Percentiles rank a stretch among this genome's conserved stretches.
These are phyloP conservation scores for Hypomecis punctinalis DNA, from an alignment of 2,888 invertebrate species.

Conservation along the genomic window DNA sequence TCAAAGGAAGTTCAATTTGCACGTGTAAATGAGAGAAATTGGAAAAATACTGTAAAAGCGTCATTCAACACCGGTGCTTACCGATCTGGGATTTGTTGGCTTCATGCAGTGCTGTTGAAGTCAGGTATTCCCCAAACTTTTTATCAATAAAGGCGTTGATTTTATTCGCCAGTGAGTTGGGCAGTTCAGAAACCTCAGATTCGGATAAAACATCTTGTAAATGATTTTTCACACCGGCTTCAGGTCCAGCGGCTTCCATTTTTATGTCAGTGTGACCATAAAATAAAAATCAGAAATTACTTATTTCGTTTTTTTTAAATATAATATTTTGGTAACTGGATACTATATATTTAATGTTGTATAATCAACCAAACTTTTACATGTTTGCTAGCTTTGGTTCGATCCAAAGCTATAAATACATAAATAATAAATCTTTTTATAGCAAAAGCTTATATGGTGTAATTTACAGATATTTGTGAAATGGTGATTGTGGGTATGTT, in stretches of 20 bases:
- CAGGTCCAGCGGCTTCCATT: constrained; percentile 77
- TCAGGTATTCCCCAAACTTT: constrained; percentile 89
- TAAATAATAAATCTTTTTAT: no score
- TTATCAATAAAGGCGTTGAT: constrained; percentile 83
- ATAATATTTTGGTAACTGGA: no score
- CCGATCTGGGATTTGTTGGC: constrained; percentile 87
- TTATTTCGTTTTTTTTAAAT: no score
- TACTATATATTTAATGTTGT: no score
- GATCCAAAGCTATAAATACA: no score
- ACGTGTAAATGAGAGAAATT: constrained; percentile 13
- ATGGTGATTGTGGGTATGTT: no score
- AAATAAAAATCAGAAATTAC: no score
- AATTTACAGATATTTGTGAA: no score
- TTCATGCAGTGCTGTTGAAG: constrained; percentile 90
- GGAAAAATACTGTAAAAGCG: constrained; percentile 45
- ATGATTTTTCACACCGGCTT: constrained; percentile 78
- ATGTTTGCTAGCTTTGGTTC: no score
- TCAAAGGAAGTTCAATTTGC: background rate
- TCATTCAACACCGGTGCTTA: constrained; percentile 70
- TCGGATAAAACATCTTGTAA: constrained; percentile 76
- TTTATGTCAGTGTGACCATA: constrained; percentile 42
- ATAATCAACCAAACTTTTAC: no score
- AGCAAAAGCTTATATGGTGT: no score
- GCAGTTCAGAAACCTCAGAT: constrained; percentile 68
- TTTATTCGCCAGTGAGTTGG: constrained; percentile 79